Evolutionary conservation across 2,797 vertebrate genomes (phyloP), one percentile per base, ranked within the genome.

Genomic region (Sebastes ruberrimus): DNA sequence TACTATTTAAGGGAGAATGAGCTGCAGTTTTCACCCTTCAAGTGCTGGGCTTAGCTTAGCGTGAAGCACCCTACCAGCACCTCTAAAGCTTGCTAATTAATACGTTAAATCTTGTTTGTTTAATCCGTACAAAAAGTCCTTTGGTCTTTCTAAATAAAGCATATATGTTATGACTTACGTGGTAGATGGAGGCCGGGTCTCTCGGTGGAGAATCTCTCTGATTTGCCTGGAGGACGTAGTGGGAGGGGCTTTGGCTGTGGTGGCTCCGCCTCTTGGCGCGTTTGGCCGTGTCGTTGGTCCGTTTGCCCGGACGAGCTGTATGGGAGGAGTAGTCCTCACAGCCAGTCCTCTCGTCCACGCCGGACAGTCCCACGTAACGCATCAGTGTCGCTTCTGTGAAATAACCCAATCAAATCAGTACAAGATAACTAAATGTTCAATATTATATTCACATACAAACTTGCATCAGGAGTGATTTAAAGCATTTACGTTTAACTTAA

Each of bases 251-350:
- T 84, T 95, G 97, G 32, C 96, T 97, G 94, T 99, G 99, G 86
- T 99, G 98, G 76, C 97, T 97, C 72, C 98, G 98, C 95, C 98
- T 99, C 95, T 98, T 99, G 52, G 96, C 95, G 7, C 98, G 97
- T 80, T 97, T 98, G 63, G 97, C 96, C 18, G 98, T 99, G 87
- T 99, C 97, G 10, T 97, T 97, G 81, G 96, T 94, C 38, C 97
- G 97, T 86, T 98, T 99, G 10, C 97, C 97, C 1, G 97, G 98
- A 53, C 97, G 97, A 42, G 94, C 85, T 0, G 95, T 95, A 86
- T 98, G 97, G 86, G 97, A 97, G 93, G 97, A 95, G 93, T 98
- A 98, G 73, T 99, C 98, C 16, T 99, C 98, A 38, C 96, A 93
- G 86, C 90, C 84, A 79, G 95, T 95, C 92, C 98, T 97, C 88